These are phyloP conservation scores for Rallus crepitans DNA, from an alignment of 2,797 vertebrate genomes.

Conservation along the genomic window DNA sequence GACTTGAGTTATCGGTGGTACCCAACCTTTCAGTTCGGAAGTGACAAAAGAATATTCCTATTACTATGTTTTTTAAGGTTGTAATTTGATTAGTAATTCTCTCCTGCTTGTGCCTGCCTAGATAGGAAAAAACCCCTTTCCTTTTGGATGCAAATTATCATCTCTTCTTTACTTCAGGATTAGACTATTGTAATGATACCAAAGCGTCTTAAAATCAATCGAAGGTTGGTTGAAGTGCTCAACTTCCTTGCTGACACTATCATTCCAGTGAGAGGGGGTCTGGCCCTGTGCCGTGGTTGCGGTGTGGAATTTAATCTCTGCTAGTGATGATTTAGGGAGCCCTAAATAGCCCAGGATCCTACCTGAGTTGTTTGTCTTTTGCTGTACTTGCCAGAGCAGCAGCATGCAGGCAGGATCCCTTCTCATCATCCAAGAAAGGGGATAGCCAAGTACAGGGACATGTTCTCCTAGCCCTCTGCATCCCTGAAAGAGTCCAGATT, in stretches of 20 bases:
- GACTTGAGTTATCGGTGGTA: background rate
- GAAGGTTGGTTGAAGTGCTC: background rate
- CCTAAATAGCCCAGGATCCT: background rate
- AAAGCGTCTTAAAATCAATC: background rate
- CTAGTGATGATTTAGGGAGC: background rate
- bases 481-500: background rate
- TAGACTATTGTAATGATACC: background rate
- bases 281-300: background rate
- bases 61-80: background rate
- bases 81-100: background rate
- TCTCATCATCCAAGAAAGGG: background rate
- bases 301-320: background rate
- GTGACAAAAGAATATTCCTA: background rate
- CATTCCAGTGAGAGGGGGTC: background rate
- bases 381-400: background rate
- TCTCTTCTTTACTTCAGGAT: background rate
- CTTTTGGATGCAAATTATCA: background rate
- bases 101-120: background rate
- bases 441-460: background rate
- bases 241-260: background rate
- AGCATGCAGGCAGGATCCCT: background rate
- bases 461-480: background rate
- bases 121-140: background rate
- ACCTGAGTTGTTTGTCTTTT: background rate
- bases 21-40: background rate